Evolutionary conservation across 2,113 vertebrate species (phyloP).

Genomic region (Perca schrenkii): DNA sequence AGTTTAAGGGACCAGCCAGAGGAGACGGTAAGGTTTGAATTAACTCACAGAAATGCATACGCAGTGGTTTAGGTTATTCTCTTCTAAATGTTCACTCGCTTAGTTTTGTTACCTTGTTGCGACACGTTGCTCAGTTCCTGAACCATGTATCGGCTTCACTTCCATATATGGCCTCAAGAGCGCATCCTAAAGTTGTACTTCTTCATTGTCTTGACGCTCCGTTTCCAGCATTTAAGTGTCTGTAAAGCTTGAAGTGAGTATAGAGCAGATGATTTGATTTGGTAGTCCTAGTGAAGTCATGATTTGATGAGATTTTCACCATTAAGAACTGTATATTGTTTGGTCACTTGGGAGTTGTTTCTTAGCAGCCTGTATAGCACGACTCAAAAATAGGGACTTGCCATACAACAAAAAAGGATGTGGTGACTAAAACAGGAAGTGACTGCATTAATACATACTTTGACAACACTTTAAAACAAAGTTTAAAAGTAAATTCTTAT

Average conservation of each 20-base stretch:
- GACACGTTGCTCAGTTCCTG: constrained; percentile 44
- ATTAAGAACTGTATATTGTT: neutral
- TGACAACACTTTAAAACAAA: neutral
- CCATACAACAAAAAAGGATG: neutral
- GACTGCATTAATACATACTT: neutral
- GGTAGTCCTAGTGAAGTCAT: neutral
- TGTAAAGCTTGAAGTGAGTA: neutral
- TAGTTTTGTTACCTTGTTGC: neutral
- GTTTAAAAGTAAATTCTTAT: neutral
- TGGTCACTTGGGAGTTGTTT: neutral
- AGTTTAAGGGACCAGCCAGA: constrained; percentile 97
- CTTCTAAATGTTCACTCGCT: too few species aligned
- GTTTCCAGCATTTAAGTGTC: neutral
- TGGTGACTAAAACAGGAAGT: constrained; percentile 32
- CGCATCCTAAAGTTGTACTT: constrained; percentile 11
- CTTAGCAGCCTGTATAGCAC: neutral
- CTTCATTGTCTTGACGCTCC: neutral
- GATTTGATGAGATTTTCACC: neutral
- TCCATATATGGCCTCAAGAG: constrained; percentile 71
- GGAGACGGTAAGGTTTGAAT: constrained; percentile 88
- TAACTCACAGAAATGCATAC: neutral
- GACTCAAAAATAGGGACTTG: neutral
- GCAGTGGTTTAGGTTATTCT: neutral
- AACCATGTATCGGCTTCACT: constrained; percentile 9
- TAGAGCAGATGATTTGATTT: neutral